These are phyloP conservation scores for Rhea pennata DNA, from an alignment of 2,113 vertebrate genomes.

Conservation along the genomic window DNA sequence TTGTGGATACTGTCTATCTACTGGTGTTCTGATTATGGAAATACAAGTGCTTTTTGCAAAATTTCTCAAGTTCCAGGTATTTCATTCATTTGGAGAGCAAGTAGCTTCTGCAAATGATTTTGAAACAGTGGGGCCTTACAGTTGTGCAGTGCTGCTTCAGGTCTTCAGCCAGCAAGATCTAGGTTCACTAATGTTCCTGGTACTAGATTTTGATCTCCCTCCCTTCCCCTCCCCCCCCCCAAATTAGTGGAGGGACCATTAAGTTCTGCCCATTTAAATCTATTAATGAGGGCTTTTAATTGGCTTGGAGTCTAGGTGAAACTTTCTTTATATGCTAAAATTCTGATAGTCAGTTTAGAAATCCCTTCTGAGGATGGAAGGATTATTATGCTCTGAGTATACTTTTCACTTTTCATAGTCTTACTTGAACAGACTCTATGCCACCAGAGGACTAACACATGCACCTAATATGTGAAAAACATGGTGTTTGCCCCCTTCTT, in stretches of 20 bases:
- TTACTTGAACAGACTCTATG: neutral
- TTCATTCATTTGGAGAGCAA: neutral
- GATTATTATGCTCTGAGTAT: neutral
- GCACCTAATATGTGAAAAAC: neutral
- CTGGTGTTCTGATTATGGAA: neutral
- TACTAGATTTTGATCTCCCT: neutral
- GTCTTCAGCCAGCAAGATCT: neutral
- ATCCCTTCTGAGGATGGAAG: neutral
- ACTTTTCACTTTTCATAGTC: neutral
- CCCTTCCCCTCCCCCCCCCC: no score
- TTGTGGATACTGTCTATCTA: neutral
- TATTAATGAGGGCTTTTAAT: neutral
- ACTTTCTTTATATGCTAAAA: neutral
- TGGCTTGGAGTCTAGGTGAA: neutral
- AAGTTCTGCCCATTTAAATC: neutral
- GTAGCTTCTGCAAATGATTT: neutral
- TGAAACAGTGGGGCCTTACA: neutral
- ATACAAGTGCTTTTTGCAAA: neutral
- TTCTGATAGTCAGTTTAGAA: neutral
- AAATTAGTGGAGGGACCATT: neutral
- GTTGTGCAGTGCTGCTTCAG: neutral
- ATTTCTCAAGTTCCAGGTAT: neutral
- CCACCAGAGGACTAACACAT: neutral
- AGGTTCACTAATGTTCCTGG: accelerated
- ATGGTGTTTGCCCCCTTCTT: neutral